Evolutionary conservation across 2,797 vertebrate genomes (phyloP).

Genomic region (Mormyrus proboscirostris): DNA sequence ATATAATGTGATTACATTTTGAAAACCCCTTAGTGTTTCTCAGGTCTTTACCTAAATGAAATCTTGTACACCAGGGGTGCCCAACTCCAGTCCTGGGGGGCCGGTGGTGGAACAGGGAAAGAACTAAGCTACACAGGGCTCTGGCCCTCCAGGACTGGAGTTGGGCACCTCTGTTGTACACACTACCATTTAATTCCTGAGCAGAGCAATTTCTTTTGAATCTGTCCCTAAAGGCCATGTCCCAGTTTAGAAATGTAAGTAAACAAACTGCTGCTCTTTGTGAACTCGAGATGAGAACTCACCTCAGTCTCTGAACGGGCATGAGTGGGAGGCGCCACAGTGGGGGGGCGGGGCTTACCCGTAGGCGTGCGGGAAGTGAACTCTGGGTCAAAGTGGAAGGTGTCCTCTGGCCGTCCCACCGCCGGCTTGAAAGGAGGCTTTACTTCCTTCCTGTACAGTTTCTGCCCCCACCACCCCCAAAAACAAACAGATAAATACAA

Average conservation of each 20-base stretch:
- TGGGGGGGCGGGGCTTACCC: slow-evolving; percentile 51
- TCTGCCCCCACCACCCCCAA: slow-evolving; percentile 51
- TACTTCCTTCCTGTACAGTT: slow-evolving; percentile 81
- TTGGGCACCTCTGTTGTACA: neutral
- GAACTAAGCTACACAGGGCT: no score
- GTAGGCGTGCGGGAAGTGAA: slow-evolving; percentile 92
- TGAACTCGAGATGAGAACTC: neutral
- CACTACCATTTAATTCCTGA: neutral
- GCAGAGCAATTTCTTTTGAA: neutral
- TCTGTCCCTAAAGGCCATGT: neutral
- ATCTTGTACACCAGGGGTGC: neutral
- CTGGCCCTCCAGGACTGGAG: no score
- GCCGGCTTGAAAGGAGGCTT: slow-evolving; percentile 92
- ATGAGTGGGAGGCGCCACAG: neutral
- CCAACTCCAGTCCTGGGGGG: no score
- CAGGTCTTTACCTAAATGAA: neutral
- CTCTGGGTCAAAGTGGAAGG: slow-evolving; percentile 95
- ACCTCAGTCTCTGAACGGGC: neutral
- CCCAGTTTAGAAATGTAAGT: neutral
- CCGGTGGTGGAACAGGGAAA: no score
- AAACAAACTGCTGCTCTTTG: neutral
- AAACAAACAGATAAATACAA: neutral
- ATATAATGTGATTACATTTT: neutral
- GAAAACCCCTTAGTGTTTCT: neutral
- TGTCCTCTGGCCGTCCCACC: slow-evolving; percentile 90